Percentiles rank a stretch among this genome's conserved stretches.
phyloP scores from a whole-genome alignment of 2,113 vertebrate species.

The Brachyistius frenatus region DNA sequence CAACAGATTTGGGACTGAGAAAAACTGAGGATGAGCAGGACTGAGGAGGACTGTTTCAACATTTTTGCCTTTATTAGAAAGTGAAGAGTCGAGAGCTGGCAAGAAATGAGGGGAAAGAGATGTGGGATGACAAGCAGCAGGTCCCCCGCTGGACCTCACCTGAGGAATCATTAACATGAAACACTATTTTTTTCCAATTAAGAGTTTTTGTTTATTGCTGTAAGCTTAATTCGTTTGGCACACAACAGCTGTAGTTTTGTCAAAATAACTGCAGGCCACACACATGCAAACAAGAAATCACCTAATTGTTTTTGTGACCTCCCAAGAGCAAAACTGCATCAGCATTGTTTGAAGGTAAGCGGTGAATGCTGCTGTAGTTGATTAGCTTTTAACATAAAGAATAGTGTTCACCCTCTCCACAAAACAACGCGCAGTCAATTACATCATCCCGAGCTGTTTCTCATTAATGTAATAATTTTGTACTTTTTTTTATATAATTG shows the following conservation, averaged over 20 bases:
- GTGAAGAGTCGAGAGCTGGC: no score
- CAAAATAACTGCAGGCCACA: constrained; percentile 39
- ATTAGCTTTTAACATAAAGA: constrained; percentile 52
- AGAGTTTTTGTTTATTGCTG: constrained; percentile 19
- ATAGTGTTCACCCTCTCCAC: constrained; percentile 18
- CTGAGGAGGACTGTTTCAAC: no score
- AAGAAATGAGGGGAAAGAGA: no score
- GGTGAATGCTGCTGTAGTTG: constrained; percentile 16
- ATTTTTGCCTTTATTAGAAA: no score
- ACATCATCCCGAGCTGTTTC: constrained; percentile 44
- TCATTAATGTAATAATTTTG: constrained; percentile 39
- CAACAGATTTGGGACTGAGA: no score
- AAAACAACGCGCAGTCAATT: constrained; percentile 9
- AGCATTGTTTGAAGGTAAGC: constrained; percentile 34
- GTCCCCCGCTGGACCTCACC: not conserved
- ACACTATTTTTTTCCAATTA: constrained; percentile 28
- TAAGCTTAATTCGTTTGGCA: constrained; percentile 28
- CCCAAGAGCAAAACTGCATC: constrained; percentile 34
- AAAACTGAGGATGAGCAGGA: no score
- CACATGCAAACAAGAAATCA: constrained; percentile 14
- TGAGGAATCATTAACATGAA: constrained; percentile 14
- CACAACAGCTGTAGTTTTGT: constrained; percentile 33
- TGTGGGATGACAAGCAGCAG: no score
- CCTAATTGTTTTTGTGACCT: constrained; percentile 31
- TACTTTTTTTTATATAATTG: not conserved